These are phyloP conservation scores for Neostethus bicornis DNA, from an alignment of 2,797 vertebrate species.

Conservation along the genomic window DNA sequence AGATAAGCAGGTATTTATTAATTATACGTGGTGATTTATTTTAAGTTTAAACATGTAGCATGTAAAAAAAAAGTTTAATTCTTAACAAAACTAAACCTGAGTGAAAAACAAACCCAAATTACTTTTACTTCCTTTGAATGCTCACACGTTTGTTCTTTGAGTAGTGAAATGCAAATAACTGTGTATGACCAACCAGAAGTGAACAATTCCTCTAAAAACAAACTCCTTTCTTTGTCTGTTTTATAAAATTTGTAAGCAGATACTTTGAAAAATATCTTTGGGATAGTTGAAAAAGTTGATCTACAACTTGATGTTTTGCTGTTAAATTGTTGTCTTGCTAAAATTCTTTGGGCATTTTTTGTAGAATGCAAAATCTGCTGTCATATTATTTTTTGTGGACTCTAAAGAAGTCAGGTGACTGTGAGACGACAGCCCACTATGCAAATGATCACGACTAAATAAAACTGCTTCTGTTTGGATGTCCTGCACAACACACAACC, in stretches of 20 bases:
- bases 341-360: no score
- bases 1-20: not conserved
- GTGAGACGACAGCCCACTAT: conserved; percentile 59
- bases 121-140: not conserved
- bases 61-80: not conserved
- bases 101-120: not conserved
- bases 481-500: conserved; percentile 34
- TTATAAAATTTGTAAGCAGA: not conserved
- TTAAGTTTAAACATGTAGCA: conserved; percentile 2
- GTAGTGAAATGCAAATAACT: not conserved
- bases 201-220: not conserved
- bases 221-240: no score
- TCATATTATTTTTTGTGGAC: not conserved
- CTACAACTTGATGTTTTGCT: not conserved
- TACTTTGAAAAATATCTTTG: not conserved
- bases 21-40: not conserved
- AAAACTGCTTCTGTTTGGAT: conserved; percentile 58
- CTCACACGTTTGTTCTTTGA: not conserved
- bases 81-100: not conserved
- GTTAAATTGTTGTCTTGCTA: not conserved
- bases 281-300: not conserved
- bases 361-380: no score
- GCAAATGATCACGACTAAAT: conserved; percentile 67
- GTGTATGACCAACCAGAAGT: no score
- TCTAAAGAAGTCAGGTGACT: conserved; percentile 41